phyloP scores from a whole-genome alignment of 2,888 invertebrate genomes.

The Tupiocoris notatus region DNA sequence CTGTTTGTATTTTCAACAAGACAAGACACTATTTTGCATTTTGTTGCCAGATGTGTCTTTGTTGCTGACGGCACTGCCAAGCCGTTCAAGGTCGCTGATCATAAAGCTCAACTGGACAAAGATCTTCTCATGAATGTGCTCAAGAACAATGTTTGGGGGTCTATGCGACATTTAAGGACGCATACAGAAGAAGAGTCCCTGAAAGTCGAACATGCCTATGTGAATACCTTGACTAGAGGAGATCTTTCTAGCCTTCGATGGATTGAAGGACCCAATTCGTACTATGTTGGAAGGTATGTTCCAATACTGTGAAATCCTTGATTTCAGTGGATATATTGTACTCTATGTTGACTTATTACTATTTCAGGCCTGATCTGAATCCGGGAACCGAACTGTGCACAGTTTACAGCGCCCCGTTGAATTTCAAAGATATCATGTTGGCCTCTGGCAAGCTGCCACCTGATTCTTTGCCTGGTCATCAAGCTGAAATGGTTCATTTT shows the following conservation, averaged over 20 bases:
- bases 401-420: conserved; percentile 91
- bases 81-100: conserved; percentile 66
- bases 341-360: too few species aligned
- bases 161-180: conserved; percentile 75
- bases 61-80: conserved; percentile 62
- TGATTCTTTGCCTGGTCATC: conserved; percentile 90
- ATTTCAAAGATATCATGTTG: conserved; percentile 98
- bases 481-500: conserved; percentile 34
- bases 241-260: conserved; percentile 89
- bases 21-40: too few species aligned
- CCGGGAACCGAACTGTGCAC: conserved; percentile 67
- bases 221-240: conserved; percentile 88
- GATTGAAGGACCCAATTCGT: conserved; percentile 78
- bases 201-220: conserved; percentile 86
- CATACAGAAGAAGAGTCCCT: conserved; percentile 54
- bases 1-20: too few species aligned
- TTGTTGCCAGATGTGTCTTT: conserved; percentile 58
- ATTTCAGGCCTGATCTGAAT: conserved; percentile 34
- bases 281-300: conserved; percentile 27
- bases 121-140: conserved; percentile 85
- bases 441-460: conserved; percentile 96
- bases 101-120: conserved; percentile 63
- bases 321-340: neutral
- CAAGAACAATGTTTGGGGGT: conserved; percentile 76
- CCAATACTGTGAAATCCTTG: neutral